phyloP scores from a whole-genome alignment of 1,140 invertebrate genomes.

The Hypsibius dujardini region DNA sequence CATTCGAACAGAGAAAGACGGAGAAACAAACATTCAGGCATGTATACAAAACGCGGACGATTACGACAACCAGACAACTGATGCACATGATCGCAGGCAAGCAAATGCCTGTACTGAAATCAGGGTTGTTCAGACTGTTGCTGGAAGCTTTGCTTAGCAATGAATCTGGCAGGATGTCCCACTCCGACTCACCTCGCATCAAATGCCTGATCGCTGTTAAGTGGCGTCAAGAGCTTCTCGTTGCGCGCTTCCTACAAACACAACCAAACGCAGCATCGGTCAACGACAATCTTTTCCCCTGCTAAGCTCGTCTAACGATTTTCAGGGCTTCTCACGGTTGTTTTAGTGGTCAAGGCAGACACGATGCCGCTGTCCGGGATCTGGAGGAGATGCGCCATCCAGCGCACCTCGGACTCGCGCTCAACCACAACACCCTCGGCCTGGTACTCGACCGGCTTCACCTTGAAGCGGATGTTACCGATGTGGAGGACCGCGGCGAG shows the following conservation, averaged over 20 bases:
- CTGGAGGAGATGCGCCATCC: constrained; percentile 82
- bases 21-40: too few species aligned
- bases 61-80: too few species aligned
- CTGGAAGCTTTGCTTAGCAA: too few species aligned
- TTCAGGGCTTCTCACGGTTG: constrained; percentile 47
- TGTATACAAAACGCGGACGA: too few species aligned
- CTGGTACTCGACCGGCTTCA: constrained; percentile 58
- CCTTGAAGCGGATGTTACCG: constrained; percentile 88
- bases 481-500: constrained; percentile 71
- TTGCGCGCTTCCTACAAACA: constrained; percentile 57
- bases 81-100: too few species aligned
- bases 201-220: constrained; percentile 84
- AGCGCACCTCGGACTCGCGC: constrained; percentile 82
- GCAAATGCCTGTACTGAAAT: too few species aligned
- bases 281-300: constrained; percentile 17
- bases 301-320: too few species aligned
- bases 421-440: constrained; percentile 77
- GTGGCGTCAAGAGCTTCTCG: constrained; percentile 67
- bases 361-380: constrained; percentile 63
- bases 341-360: constrained; percentile 69
- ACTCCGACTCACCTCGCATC: constrained; percentile 53
- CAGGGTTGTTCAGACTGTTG: too few species aligned
- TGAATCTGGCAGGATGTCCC: too few species aligned
- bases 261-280: constrained; percentile 21
- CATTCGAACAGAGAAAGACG: too few species aligned